phyloP scores from a whole-genome alignment of 1,140 invertebrate genomes.

The Popillia japonica region DNA sequence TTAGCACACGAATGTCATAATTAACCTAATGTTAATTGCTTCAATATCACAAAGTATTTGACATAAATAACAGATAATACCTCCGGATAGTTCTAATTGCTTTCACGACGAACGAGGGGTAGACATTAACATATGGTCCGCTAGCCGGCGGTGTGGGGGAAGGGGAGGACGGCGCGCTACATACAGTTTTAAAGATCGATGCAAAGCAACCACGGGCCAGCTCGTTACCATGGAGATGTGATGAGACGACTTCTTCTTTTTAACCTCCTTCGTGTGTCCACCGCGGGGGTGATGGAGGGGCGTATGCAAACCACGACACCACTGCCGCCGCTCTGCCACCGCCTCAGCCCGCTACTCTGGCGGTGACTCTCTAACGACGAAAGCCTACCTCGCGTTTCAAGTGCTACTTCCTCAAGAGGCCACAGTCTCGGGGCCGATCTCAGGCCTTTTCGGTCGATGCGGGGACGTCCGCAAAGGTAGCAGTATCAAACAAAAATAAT shows the following conservation, averaged over 20 bases:
- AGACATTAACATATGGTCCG: conserved; percentile 42
- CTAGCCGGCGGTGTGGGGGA: conserved; percentile 1
- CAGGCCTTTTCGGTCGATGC: conserved; percentile 10
- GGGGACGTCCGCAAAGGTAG: not conserved
- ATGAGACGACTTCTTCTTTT: conserved; percentile 62
- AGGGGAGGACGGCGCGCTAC: conserved; percentile 43
- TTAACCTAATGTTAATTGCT: not conserved
- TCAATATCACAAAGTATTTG: not conserved
- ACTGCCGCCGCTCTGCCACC: conserved; percentile 37
- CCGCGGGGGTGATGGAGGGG: conserved; percentile 45
- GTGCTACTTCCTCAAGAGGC: conserved; percentile 21
- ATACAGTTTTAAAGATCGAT: conserved; percentile 62
- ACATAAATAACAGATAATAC: not conserved
- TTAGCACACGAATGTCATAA: not conserved
- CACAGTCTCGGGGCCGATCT: not conserved
- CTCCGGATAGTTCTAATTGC: not conserved
- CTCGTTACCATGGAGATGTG: conserved; percentile 63
- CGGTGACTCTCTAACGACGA: not conserved
- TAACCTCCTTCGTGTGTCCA: conserved; percentile 60
- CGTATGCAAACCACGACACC: conserved; percentile 50
- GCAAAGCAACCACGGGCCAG: conserved; percentile 61
- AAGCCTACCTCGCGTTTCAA: conserved; percentile 24
- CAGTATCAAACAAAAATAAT: not conserved
- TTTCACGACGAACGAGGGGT: not conserved
- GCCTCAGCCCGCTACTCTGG: conserved; percentile 5